Percentiles rank a stretch among this genome's conserved stretches.
Evolutionary conservation across 2,113 vertebrate species (phyloP).

Genomic region (Dipodomys ordii): DNA sequence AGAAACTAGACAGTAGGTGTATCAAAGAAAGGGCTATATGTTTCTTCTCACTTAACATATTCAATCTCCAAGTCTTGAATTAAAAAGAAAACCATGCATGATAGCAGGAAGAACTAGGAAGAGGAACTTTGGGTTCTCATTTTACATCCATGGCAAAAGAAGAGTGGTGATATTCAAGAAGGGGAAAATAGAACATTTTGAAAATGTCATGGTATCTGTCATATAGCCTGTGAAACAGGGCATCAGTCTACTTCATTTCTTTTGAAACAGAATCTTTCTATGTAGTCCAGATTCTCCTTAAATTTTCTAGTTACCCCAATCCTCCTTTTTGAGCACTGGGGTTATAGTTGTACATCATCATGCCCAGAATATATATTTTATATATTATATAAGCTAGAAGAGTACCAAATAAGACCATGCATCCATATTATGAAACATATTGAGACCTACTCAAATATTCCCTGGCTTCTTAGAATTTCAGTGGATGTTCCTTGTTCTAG

Average conservation of each 20-base stretch:
- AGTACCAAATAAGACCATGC: background rate
- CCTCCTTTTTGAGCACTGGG: too few relatives aligned
- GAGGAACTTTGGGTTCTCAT: background rate
- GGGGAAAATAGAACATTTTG: background rate
- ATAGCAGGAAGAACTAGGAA: background rate
- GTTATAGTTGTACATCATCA: too few relatives aligned
- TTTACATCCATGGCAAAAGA: background rate
- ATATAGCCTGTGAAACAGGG: background rate
- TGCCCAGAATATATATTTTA: too few relatives aligned
- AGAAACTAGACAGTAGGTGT: background rate
- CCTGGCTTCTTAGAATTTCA: background rate
- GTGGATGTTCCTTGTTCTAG: background rate
- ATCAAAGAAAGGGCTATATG: background rate
- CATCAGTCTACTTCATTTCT: background rate
- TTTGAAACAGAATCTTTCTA: background rate
- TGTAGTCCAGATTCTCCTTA: too few relatives aligned
- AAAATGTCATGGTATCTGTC: background rate
- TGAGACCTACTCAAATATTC: background rate
- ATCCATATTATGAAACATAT: background rate
- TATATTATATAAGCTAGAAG: background rate
- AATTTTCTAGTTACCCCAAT: too few relatives aligned
- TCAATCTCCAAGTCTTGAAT: background rate
- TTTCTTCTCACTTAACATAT: background rate
- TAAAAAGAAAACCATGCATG: background rate
- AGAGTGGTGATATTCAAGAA: background rate